phyloP scores from a whole-genome alignment of 1,140 invertebrate genomes.

The Sinonovacula constricta region DNA sequence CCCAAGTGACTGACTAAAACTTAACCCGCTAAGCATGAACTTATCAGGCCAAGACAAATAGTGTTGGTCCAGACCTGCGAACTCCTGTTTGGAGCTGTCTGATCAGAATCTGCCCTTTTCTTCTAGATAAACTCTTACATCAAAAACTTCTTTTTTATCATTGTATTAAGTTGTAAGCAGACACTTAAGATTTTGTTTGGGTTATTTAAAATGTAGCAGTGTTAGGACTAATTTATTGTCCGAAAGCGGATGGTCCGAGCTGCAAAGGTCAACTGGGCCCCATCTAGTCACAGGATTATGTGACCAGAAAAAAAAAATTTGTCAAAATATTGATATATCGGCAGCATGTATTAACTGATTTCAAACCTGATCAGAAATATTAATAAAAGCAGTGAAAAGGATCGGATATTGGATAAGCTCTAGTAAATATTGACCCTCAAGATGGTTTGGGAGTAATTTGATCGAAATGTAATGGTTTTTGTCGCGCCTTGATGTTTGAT shows the following conservation, averaged over 20 bases:
- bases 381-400: neutral
- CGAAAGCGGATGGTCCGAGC: neutral
- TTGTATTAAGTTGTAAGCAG: neutral
- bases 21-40: too few species aligned
- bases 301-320: neutral
- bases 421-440: neutral
- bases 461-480: constrained; percentile 1
- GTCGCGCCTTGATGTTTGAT: neutral
- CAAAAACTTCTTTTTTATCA: neutral
- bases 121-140: too few species aligned
- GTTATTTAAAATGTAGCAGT: neutral
- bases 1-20: too few species aligned
- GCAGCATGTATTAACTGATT: neutral
- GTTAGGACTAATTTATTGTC: neutral
- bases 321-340: neutral
- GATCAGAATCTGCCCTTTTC: too few species aligned
- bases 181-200: neutral
- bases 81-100: too few species aligned
- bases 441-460: neutral
- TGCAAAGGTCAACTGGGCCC: neutral
- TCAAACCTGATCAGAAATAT: neutral
- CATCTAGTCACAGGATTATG: neutral
- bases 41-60: too few species aligned
- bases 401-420: neutral
- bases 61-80: too few species aligned